Evolutionary conservation across 2,888 invertebrate species (phyloP).

Genomic region (Agapostemon virescens): DNA sequence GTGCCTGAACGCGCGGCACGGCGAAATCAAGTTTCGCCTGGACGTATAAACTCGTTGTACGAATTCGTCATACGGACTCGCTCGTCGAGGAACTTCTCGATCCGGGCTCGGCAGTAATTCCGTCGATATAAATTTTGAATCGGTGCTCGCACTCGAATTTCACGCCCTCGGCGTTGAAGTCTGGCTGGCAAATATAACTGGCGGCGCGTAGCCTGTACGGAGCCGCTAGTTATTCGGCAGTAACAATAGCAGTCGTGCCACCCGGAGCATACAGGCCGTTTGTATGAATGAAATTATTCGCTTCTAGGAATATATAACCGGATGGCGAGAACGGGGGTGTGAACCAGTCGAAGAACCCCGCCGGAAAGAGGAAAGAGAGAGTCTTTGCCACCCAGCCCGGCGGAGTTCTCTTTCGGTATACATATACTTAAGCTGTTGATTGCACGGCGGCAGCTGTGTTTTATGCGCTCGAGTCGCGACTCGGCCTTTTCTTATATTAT

Average conservation of each 20-base stretch:
- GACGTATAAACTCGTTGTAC: not conserved
- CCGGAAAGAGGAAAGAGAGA: constrained; percentile 47
- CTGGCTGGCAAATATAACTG: constrained; percentile 68
- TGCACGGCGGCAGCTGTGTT: constrained; percentile 79
- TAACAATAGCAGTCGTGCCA: constrained; percentile 77
- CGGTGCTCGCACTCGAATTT: constrained; percentile 50
- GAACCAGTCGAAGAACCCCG: constrained; percentile 38
- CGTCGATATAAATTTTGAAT: constrained; percentile 30
- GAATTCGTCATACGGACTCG: not conserved
- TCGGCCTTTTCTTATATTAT: constrained; percentile 75
- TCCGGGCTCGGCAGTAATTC: not conserved
- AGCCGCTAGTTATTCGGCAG: constrained; percentile 74
- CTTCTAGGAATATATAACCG: constrained; percentile 78
- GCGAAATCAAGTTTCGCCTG: not conserved
- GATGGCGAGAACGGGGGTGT: constrained; percentile 11
- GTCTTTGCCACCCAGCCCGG: not conserved
- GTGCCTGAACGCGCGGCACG: not conserved
- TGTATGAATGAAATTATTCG: constrained; percentile 80
- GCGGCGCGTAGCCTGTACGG: constrained; percentile 63
- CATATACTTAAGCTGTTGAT: constrained; percentile 78
- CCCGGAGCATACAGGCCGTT: constrained; percentile 74
- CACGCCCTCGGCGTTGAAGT: constrained; percentile 45
- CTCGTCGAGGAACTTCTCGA: not conserved
- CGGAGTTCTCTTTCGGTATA: constrained; percentile 51
- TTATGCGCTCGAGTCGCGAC: constrained; percentile 72